Evolutionary conservation across 1,140 invertebrate genomes (phyloP).

Genomic region (Bombus affinis): DNA sequence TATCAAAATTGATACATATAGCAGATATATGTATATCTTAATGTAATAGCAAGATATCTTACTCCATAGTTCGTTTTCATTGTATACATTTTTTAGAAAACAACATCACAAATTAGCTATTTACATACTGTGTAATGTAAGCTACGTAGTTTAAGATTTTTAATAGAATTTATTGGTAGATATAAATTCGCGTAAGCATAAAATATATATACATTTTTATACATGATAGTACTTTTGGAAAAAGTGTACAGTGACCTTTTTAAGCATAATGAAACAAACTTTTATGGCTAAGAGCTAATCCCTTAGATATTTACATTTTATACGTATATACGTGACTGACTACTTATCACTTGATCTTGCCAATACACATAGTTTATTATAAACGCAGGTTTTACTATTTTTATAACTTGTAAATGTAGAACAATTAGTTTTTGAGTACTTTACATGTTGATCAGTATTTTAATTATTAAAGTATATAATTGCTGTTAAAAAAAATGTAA

Average conservation of each 20-base stretch:
- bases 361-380: conserved; percentile 15
- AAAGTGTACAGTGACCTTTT: conserved; percentile 15
- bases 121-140: conserved; percentile 15
- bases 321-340: conserved; percentile 18
- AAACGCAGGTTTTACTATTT: conserved; percentile 33
- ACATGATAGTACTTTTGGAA: conserved; percentile 25
- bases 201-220: conserved; percentile 50
- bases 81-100: not conserved
- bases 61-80: conserved; percentile 25
- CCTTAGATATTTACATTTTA: conserved; percentile 19
- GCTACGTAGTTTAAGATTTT: conserved; percentile 19
- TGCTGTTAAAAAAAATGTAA: conserved; percentile 41
- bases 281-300: conserved; percentile 9
- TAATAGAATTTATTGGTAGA: conserved; percentile 29
- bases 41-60: not conserved
- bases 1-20: not conserved
- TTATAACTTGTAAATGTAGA: conserved; percentile 21
- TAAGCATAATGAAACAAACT: conserved; percentile 4
- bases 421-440: conserved; percentile 38
- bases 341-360: conserved; percentile 38
- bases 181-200: conserved; percentile 31
- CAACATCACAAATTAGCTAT: conserved; percentile 12
- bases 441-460: conserved; percentile 62
- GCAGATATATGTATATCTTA: not conserved
- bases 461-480: conserved; percentile 54